Evolutionary conservation across 2,888 invertebrate genomes (phyloP), one percentile per base, ranked within the genome.

Genomic region (Himalopsyche japonica): DNA sequence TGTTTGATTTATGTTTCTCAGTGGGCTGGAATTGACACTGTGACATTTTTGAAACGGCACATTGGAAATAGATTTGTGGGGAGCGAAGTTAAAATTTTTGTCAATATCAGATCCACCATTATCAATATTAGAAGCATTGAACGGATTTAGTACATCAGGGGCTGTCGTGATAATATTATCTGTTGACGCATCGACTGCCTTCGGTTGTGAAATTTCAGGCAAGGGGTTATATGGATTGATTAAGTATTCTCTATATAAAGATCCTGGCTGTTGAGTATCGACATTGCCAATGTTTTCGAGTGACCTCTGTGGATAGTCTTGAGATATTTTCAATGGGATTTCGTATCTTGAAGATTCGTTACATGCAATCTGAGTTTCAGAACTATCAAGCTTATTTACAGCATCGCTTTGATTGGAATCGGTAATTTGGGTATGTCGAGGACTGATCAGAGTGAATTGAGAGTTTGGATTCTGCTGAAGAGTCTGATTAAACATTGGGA

Each of bases 161-260:
- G 47, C 34, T 49, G 48, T 89, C 89, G 76, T 87, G 34, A 18
- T 88, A n/a, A 43, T 88, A 86, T 76, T 77, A 6, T 87, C 86
- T 1, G 87, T 82, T 8, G 87, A 87, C 8, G 87, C 86, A 24
- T 81, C 76, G 78, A 57, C 43, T 10, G 34, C 48, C 20, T 20
- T 49, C 27, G 12, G 80, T 0, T 88, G 81, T 0, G 90, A 88
- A 0, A 90, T 82, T 34, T 90, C 89, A 76, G 89, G 91, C 0
- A 89, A 84, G 10, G 92, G 90, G 84, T 91, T 93, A 88, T 94
- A 94, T 0, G 94, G 94, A 87, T 94, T 93, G 0, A 91, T 92
- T 78, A 94, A 88, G 85, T 93, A 94, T 81, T 94, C 94, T 0
- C 92, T 90, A 88, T 93, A 94, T 6, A 94, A 86, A 0, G 91